Conservation (phyloP, 1,140 invertebrate genomes). For the Drosophila aff. region DNA sequence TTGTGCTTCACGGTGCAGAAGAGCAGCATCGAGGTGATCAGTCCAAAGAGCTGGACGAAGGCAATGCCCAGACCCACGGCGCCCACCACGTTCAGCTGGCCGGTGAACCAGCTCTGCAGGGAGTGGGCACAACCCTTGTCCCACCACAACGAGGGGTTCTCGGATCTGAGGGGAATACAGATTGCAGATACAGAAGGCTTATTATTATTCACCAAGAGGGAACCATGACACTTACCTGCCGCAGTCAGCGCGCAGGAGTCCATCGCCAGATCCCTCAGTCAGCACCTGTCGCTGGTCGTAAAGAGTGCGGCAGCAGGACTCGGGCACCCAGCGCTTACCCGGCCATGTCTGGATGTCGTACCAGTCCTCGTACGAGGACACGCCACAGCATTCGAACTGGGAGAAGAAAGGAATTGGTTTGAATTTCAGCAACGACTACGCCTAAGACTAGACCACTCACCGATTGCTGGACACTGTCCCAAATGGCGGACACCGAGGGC, state of each 20-base stretch:
- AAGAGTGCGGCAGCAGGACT: conserved; percentile 91
- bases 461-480: conserved; percentile 90
- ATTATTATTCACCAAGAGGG: not conserved
- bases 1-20: conserved; percentile 91
- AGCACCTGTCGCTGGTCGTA: conserved; percentile 82
- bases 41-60: conserved; percentile 90
- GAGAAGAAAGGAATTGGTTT: accelerated
- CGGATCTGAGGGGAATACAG: conserved; percentile 69
- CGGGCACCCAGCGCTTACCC: conserved; percentile 90
- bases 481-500: conserved; percentile 88
- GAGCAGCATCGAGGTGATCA: conserved; percentile 91
- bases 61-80: conserved; percentile 90
- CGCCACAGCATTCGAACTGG: conserved; percentile 94
- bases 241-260: conserved; percentile 71
- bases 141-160: conserved; percentile 88
- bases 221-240: conserved; percentile 48
- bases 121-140: conserved; percentile 89
- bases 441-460: conserved; percentile 83
- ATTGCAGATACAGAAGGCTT: not conserved
- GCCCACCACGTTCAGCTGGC: conserved; percentile 89
- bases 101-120: conserved; percentile 89
- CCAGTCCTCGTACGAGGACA: conserved; percentile 93
- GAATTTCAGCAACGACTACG: not conserved
- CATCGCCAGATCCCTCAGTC: conserved; percentile 85
- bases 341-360: conserved; percentile 93